Evolutionary conservation across 2,888 invertebrate species (phyloP), one percentile per base, ranked within the genome.

Genomic region (Ormyrus labotus): DNA sequence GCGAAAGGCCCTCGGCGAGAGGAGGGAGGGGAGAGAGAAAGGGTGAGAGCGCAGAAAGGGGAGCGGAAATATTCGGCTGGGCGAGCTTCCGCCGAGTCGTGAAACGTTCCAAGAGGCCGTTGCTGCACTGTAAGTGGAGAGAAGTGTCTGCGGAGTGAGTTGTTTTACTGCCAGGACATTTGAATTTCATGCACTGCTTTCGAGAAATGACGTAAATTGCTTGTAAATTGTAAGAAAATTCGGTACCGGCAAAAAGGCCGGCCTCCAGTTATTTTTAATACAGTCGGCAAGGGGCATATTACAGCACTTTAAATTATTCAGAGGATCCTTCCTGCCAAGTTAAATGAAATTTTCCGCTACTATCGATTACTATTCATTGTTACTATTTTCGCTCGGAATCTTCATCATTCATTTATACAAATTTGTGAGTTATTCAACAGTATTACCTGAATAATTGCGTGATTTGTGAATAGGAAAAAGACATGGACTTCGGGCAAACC

Each of bases 181-280:
- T 75, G 75, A 80, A 82, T 82, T 82, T 82, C 78, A 82, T 80
- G 73, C 82, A 80, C 65, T 73, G 82, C 80, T 80, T 77, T 82
- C 68, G 50, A 82, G 71, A 78, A 72, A 81, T 82, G 75, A 82
- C 75, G 74, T 75, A 67, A 80, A 78, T 81, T 80, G 67, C 67
- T 82, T 79, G 72, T 68, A 72, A 79, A 72, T 79, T 72, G 72
- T 67, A 76, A 68, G 63, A 47, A 48, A 73, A 58, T 77, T 71
- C 57, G 57, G 48, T 48, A 11, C 51, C 45, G 4, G 55, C 48
- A 61, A 76, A 72, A 71, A 58, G 11, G 58, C 13, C 34, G 13
- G 60, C 13, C 71, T n/a, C 50, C 57, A 47, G 45, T 71, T 71
- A 78, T 78, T 65, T 72, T 78, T 74, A 74, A 63, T 69, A 13